phyloP scores from a whole-genome alignment of 23 tunicate genomes.

The Styela clava region DNA sequence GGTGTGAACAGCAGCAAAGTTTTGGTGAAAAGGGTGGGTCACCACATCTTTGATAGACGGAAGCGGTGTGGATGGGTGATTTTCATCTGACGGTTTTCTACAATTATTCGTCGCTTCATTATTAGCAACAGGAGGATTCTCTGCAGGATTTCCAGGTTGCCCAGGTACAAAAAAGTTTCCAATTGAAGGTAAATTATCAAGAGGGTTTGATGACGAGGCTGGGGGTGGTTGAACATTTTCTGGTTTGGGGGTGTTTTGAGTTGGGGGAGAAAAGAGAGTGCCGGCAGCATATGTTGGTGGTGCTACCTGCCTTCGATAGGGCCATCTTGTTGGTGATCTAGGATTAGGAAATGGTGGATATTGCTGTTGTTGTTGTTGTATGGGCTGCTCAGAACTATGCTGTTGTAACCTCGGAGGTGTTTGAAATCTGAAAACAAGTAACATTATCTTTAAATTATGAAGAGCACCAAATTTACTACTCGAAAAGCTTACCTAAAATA shows the following conservation, averaged over 20 bases:
- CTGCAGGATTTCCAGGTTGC: background rate
- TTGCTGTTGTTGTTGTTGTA: background rate
- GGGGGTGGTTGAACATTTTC: background rate
- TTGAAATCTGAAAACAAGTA: slow-evolving; percentile 14
- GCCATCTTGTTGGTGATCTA: slow-evolving; percentile 47
- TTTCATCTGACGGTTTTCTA: background rate
- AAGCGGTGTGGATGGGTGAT: slow-evolving; percentile 3
- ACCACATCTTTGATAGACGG: slow-evolving; percentile 23
- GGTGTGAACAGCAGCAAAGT: slow-evolving; percentile 9
- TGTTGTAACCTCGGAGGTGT: slow-evolving; percentile 10
- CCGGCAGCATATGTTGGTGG: background rate
- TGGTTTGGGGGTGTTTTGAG: background rate
- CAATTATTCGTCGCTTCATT: background rate
- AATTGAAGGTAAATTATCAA: slow-evolving; percentile 66
- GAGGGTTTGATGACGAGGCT: background rate
- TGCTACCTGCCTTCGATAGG: slow-evolving; percentile 36
- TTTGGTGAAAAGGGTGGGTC: slow-evolving; percentile 27
- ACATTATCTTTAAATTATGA: no score
- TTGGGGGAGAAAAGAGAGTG: background rate
- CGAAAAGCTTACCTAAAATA: no score
- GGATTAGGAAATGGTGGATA: background rate
- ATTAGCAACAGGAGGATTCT: background rate
- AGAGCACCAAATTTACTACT: no score
- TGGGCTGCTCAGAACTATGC: background rate
- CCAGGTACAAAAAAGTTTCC: slow-evolving; percentile 42